These are phyloP conservation scores for Mobula hypostoma DNA, from an alignment of 2,113 vertebrate genomes.

Conservation along the genomic window DNA sequence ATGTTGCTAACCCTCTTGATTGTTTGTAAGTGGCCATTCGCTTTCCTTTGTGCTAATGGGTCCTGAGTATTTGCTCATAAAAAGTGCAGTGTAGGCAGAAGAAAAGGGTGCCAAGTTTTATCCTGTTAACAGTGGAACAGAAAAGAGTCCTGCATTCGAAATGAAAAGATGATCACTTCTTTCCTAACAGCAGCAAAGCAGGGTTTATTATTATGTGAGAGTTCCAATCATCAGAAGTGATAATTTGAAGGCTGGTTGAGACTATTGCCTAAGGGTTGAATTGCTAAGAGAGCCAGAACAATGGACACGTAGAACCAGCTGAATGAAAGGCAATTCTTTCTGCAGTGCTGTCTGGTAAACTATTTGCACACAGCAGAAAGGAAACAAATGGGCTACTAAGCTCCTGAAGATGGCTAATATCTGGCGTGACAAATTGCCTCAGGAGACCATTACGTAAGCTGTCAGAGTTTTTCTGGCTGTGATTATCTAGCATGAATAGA, in stretches of 20 bases:
- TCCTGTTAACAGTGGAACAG: slow-evolving; percentile 16
- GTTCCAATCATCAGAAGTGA: slow-evolving; percentile 12
- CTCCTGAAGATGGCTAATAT: slow-evolving; percentile 35
- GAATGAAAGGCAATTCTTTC: slow-evolving; percentile 37
- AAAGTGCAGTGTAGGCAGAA: not conserved
- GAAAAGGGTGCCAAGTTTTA: not conserved
- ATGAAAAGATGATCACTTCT: slow-evolving; percentile 19
- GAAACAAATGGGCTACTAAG: slow-evolving; percentile 36
- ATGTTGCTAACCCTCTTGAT: not conserved
- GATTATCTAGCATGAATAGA: slow-evolving; percentile 31
- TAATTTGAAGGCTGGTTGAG: slow-evolving; percentile 28
- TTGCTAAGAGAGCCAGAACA: slow-evolving; percentile 26
- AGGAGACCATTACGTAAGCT: slow-evolving; percentile 35
- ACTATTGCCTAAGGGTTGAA: slow-evolving; percentile 27
- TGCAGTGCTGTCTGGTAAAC: slow-evolving; percentile 24
- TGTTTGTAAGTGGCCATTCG: not conserved
- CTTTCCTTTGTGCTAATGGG: not conserved
- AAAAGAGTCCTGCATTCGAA: not conserved
- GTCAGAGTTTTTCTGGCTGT: slow-evolving; percentile 29
- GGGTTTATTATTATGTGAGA: slow-evolving; percentile 19
- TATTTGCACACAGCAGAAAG: slow-evolving; percentile 28
- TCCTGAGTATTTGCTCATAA: not conserved
- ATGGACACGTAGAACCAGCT: slow-evolving; percentile 36
- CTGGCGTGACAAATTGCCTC: slow-evolving; percentile 39
- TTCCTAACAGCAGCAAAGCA: not conserved